Percentiles rank a stretch among this genome's conserved stretches.
Evolutionary conservation across 2,113 vertebrate species (phyloP).

Genomic region (Sula dactylatra): DNA sequence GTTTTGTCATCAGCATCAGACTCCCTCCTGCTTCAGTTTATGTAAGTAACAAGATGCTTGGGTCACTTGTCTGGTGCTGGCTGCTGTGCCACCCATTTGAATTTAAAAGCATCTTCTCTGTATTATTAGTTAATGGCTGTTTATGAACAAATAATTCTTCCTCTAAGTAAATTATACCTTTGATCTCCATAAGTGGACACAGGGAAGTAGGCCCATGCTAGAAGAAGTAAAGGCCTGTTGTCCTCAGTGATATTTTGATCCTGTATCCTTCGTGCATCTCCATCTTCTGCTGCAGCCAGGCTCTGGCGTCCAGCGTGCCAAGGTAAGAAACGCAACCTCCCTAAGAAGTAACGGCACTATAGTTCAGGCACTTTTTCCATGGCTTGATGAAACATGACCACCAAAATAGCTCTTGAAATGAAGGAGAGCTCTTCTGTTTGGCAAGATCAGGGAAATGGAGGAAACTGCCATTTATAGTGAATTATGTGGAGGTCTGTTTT

Average conservation of each 20-base stretch:
- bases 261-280: background rate
- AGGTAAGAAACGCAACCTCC: background rate
- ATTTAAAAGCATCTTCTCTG: constrained; percentile 52
- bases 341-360: background rate
- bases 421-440: background rate
- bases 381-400: background rate
- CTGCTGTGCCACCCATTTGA: background rate
- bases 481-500: background rate
- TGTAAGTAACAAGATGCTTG: background rate
- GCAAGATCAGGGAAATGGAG: background rate
- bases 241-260: background rate
- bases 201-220: background rate
- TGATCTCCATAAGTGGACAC: background rate
- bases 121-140: constrained; percentile 27
- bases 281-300: background rate
- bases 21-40: constrained; percentile 17
- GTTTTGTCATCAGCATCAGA: constrained; percentile 31
- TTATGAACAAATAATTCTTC: constrained; percentile 45
- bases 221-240: background rate
- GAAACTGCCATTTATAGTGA: background rate
- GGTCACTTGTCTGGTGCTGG: background rate
- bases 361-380: background rate
- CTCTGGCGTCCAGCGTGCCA: background rate
- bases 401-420: background rate
- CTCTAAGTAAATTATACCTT: constrained; percentile 36